Conservation (phyloP, 2,113 vertebrate genomes). For the Pelecanoides urinatrix region DNA sequence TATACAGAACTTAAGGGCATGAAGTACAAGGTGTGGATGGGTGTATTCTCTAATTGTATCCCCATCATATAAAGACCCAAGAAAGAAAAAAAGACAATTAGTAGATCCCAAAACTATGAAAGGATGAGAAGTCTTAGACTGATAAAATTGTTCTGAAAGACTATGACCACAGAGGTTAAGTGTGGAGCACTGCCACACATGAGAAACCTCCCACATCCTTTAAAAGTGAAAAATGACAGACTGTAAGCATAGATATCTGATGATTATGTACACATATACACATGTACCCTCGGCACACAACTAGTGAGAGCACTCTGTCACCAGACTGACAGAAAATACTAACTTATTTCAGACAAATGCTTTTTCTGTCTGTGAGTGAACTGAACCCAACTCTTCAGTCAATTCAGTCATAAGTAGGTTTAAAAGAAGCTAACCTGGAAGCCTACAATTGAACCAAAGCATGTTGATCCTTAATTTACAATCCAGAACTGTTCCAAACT, state of each 20-base stretch:
- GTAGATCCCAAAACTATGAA: not conserved
- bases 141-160: not conserved
- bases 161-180: not conserved
- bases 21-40: not conserved
- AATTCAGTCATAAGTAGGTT: not conserved
- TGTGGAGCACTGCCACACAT: not conserved
- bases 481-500: not conserved
- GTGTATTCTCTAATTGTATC: not conserved
- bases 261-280: too few species aligned
- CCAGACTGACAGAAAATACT: not conserved
- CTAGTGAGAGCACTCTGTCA: not conserved
- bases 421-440: not conserved
- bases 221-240: not conserved
- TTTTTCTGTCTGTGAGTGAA: not conserved
- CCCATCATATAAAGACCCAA: not conserved
- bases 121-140: not conserved
- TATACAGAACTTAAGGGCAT: not conserved
- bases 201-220: not conserved
- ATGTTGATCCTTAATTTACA: not conserved
- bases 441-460: not conserved
- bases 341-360: not conserved
- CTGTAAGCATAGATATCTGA: not conserved
- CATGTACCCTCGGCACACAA: not conserved
- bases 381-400: not conserved
- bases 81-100: not conserved